Evolutionary conservation across 2,113 vertebrate genomes (phyloP).

Genomic region (Rhinolophus ferrumequinum): DNA sequence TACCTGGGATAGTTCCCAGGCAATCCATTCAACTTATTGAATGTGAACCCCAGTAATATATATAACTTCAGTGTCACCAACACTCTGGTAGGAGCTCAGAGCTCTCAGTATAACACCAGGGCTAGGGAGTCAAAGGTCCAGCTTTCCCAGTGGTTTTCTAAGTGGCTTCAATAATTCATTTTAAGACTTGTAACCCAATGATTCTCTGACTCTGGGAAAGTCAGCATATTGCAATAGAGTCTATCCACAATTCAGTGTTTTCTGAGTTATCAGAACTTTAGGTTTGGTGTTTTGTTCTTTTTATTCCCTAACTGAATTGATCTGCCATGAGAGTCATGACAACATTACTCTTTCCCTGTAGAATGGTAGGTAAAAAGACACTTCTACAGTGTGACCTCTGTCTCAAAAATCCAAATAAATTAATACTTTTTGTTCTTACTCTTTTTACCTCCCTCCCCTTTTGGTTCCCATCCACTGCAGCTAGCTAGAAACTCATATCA

Average conservation of each 20-base stretch:
- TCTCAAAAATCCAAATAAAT: constrained; percentile 25
- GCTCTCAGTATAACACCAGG: neutral
- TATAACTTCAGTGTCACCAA: neutral
- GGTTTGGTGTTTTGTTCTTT: constrained; percentile 44
- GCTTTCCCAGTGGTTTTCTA: neutral
- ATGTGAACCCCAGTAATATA: neutral
- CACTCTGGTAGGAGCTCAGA: neutral
- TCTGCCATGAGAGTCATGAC: constrained; percentile 13
- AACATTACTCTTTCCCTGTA: neutral
- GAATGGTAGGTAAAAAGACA: neutral
- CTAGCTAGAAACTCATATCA: neutral
- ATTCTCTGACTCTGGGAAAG: neutral
- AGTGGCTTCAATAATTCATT: neutral
- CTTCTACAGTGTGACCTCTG: neutral
- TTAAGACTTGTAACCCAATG: neutral
- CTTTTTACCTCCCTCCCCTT: neutral
- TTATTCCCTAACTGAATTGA: neutral
- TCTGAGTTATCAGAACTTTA: neutral
- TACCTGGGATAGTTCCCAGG: neutral
- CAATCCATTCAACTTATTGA: neutral
- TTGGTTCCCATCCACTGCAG: neutral
- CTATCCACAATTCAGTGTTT: neutral
- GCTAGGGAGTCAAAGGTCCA: neutral
- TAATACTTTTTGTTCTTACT: neutral
- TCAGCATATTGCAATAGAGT: neutral